Conservation (phyloP, 2,113 vertebrate species). For the Petroica traversi region DNA sequence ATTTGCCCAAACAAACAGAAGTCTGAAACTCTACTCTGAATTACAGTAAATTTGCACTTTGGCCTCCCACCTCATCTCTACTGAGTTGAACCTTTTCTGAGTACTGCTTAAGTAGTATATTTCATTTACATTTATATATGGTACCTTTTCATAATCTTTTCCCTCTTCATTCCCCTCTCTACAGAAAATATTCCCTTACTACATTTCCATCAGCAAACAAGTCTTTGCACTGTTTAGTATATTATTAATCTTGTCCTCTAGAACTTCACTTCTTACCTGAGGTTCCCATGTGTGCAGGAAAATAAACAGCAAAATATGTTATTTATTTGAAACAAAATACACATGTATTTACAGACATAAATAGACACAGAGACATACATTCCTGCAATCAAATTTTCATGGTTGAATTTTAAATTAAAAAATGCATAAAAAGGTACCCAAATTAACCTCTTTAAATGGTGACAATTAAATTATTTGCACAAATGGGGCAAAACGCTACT, state of each 20-base stretch:
- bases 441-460: neutral
- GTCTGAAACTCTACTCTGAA: neutral
- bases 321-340: neutral
- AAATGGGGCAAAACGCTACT: neutral
- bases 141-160: neutral
- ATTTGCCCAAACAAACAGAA: neutral
- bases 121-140: neutral
- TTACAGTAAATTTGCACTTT: neutral
- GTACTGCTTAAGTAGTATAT: neutral
- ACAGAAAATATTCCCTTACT: neutral
- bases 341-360: neutral
- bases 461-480: neutral
- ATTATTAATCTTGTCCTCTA: neutral
- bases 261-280: neutral
- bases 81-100: neutral
- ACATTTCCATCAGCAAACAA: neutral
- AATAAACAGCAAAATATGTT: neutral
- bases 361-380: neutral
- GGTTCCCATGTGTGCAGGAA: neutral
- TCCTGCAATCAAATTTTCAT: neutral
- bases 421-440: neutral
- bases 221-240: neutral
- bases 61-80: neutral
- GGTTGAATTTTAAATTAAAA: neutral
- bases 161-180: neutral